Conservation (phyloP, 2,888 invertebrate genomes). For the Stenodema calcarata region DNA sequence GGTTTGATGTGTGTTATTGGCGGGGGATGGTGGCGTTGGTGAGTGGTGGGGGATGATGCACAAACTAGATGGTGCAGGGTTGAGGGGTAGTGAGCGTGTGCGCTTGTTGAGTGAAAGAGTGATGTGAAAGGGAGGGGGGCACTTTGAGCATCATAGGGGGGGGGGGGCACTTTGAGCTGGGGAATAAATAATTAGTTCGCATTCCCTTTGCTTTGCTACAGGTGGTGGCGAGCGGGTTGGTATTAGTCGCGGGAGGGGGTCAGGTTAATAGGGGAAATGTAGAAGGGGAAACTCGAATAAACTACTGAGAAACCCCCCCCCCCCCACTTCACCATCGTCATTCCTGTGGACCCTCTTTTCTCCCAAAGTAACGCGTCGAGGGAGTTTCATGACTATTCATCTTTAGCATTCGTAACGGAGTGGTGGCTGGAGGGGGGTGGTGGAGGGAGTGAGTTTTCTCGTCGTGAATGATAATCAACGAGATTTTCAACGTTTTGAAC, state of each 20-base stretch:
- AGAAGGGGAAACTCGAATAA: not conserved
- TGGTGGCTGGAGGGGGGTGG: not conserved
- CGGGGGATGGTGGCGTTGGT: not conserved
- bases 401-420: not conserved
- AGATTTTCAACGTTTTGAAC: slow-evolving; percentile 32
- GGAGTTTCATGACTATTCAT: slow-evolving; percentile 36
- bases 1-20: not conserved
- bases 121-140: not conserved
- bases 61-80: not conserved
- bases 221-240: not conserved
- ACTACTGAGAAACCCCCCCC: not conserved
- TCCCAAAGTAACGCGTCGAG: not conserved
- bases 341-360: not conserved
- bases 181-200: slow-evolving; percentile 36
- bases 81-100: not conserved
- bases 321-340: not conserved
- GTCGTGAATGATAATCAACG: slow-evolving; percentile 34
- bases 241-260: not conserved
- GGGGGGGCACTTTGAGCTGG: slow-evolving; percentile 1
- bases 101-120: no score
- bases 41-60: not conserved
- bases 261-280: not conserved
- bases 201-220: slow-evolving; percentile 36
- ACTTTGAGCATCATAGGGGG: no score
- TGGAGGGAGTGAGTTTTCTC: not conserved